A percentile compares a stretch with the other conserved stretches of the same genome.
Evolutionary conservation across 2,113 vertebrate genomes (phyloP).

Genomic region (Leucoraja erinaceus): DNA sequence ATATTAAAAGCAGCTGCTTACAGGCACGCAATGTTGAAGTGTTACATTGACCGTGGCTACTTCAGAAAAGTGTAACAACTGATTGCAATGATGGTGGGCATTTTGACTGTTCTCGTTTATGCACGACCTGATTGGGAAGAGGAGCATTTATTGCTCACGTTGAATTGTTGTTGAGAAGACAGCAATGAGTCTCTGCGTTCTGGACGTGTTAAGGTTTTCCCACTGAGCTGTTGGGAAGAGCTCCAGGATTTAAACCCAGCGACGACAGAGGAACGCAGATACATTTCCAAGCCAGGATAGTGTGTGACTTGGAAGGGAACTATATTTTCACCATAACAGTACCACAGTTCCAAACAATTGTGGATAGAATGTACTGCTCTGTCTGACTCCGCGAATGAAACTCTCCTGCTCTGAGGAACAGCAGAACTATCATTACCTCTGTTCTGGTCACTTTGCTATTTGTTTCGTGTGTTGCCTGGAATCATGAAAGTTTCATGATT

Average conservation of each 20-base stretch:
- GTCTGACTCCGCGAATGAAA: too few relatives aligned
- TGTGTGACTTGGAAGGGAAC: too few relatives aligned
- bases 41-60: not conserved
- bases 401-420: not conserved
- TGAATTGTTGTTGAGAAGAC: too few relatives aligned
- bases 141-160: too few relatives aligned
- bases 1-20: conserved; percentile 40
- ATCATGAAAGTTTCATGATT: not conserved
- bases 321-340: not conserved
- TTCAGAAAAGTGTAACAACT: not conserved
- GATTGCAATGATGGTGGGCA: not conserved
- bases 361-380: not conserved
- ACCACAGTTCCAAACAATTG: not conserved
- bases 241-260: too few relatives aligned
- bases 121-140: too few relatives aligned
- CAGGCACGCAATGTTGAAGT: not conserved
- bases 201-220: too few relatives aligned
- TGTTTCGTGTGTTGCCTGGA: not conserved
- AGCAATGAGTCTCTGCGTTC: too few relatives aligned
- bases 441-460: not conserved
- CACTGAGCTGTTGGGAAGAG: too few relatives aligned
- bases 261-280: too few relatives aligned
- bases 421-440: not conserved
- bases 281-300: too few relatives aligned
- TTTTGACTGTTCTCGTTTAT: not conserved